Evolutionary conservation across 2,113 vertebrate genomes (phyloP).

Genomic region (Mellivora capensis): DNA sequence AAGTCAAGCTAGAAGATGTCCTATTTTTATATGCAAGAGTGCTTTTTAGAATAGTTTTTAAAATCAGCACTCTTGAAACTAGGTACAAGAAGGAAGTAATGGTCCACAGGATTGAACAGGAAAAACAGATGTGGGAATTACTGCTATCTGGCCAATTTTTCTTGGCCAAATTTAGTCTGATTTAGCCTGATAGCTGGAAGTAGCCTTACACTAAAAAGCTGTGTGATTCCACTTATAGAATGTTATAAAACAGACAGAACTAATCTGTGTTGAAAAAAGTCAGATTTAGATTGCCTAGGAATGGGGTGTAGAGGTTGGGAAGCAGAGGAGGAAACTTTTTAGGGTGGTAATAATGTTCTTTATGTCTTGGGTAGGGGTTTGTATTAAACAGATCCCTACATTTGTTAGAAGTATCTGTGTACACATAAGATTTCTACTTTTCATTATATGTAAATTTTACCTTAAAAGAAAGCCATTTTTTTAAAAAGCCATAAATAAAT

Average conservation of each 20-base stretch:
- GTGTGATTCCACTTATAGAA: not conserved
- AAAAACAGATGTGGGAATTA: conserved; percentile 5
- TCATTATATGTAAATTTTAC: not conserved
- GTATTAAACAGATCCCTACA: not conserved
- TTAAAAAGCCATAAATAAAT: not conserved
- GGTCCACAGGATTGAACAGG: not conserved
- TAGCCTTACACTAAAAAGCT: not conserved
- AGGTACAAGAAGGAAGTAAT: not conserved
- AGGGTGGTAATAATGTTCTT: not conserved
- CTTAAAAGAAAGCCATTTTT: not conserved
- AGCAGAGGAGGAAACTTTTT: not conserved
- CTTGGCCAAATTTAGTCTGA: not conserved
- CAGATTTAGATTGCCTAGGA: not conserved
- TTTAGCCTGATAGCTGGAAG: not conserved
- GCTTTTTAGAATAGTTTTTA: not conserved
- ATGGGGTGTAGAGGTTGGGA: not conserved
- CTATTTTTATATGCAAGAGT: not conserved
- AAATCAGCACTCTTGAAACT: not conserved
- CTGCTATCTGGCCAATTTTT: not conserved
- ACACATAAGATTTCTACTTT: not conserved
- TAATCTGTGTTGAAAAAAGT: not conserved
- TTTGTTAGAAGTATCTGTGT: not conserved
- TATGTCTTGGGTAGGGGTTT: not conserved
- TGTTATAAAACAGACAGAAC: not conserved
- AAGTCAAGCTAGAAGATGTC: not conserved